Evolutionary conservation across 2,113 vertebrate species (phyloP).

Genomic region (Micronycteris hirsuta): DNA sequence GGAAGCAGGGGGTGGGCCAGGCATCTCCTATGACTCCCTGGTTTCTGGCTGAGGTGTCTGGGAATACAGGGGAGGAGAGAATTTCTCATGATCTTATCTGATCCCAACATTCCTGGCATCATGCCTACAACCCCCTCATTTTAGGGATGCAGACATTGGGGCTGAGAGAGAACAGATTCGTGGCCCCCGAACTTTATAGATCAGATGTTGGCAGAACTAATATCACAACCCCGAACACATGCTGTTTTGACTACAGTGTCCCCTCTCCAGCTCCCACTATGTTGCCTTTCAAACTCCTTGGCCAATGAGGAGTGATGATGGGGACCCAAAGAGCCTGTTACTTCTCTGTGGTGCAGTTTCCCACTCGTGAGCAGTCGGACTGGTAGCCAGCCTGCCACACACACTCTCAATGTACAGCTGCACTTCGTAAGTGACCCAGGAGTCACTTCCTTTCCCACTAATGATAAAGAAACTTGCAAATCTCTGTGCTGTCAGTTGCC

Average conservation of each 20-base stretch:
- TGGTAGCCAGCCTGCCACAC: background rate
- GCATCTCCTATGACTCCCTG: background rate
- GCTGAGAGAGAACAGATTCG: background rate
- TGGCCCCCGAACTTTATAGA: background rate
- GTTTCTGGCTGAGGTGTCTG: background rate
- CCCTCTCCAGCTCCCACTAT: background rate
- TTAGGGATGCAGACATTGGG: background rate
- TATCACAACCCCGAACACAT: background rate
- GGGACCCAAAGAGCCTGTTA: background rate
- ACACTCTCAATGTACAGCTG: background rate
- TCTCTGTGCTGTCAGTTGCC: background rate
- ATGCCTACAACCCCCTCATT: background rate
- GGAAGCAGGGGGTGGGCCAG: background rate
- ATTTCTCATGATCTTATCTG: background rate
- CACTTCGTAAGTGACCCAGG: background rate
- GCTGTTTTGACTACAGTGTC: background rate
- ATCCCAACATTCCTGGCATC: background rate
- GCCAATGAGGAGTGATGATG: background rate
- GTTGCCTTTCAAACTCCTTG: background rate
- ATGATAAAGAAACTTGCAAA: background rate
- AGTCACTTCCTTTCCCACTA: conserved; percentile 24
- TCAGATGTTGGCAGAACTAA: background rate
- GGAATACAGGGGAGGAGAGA: background rate
- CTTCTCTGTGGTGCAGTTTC: background rate
- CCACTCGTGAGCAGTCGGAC: background rate